A percentile compares a stretch with the other conserved stretches of the same genome.
Conservation (phyloP, 2,797 vertebrate species). For the Salarias fasciatus region DNA sequence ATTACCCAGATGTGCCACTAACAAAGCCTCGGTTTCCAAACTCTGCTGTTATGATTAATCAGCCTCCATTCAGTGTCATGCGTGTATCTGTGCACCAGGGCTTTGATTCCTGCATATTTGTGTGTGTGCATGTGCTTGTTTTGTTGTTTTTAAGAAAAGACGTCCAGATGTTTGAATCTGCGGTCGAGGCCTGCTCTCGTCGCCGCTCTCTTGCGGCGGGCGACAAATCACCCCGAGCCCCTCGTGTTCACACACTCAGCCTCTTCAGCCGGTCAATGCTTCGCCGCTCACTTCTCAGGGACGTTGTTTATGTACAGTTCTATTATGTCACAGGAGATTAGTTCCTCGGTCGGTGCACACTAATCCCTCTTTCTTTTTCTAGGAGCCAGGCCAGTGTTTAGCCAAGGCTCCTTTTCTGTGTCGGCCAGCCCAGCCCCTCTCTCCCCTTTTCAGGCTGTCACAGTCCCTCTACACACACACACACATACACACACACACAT, state of each 20-base stretch:
- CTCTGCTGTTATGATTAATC: constrained; percentile 24
- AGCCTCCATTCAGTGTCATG: constrained; percentile 1
- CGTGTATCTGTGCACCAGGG: constrained; percentile 11
- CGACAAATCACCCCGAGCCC: constrained; percentile 55
- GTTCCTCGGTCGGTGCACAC: constrained; percentile 72
- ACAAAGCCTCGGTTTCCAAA: background rate
- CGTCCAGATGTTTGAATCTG: constrained; percentile 41
- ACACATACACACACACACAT: background rate
- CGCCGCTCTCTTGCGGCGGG: constrained; percentile 26
- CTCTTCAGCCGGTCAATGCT: constrained; percentile 57
- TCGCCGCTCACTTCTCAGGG: constrained; percentile 70
- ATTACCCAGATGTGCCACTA: background rate
- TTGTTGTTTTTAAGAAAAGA: constrained; percentile 13
- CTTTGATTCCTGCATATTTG: background rate
- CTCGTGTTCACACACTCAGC: constrained; percentile 67
- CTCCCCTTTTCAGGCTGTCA: constrained; percentile 70
- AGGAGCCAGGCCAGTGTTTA: constrained; percentile 70
- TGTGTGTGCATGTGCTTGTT: background rate
- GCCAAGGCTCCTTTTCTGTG: constrained; percentile 70
- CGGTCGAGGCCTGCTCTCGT: constrained; percentile 28
- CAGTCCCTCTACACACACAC: constrained; percentile 64
- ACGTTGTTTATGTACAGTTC: constrained; percentile 83
- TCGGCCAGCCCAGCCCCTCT: constrained; percentile 56
- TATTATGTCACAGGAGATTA: constrained; percentile 83
- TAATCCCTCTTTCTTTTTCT: constrained; percentile 77